These are phyloP conservation scores for Oreohelix idahoensis DNA, from an alignment of 1,140 invertebrate genomes.

Conservation along the genomic window DNA sequence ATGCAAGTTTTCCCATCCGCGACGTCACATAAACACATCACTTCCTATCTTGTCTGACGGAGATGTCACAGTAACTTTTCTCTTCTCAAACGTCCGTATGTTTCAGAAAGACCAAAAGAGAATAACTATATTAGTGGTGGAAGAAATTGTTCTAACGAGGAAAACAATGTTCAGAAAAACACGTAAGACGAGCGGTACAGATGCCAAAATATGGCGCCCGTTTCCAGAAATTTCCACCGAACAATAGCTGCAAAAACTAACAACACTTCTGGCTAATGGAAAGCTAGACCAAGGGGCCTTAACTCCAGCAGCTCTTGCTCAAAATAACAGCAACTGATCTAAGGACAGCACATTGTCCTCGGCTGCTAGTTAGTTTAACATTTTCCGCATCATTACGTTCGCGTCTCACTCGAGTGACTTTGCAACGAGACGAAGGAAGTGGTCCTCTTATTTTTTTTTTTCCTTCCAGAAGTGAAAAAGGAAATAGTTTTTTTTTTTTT, in stretches of 20 bases:
- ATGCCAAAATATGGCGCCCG: neutral
- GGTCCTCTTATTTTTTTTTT: neutral
- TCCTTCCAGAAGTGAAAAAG: neutral
- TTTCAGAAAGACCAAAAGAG: neutral
- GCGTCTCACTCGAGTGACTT: constrained; percentile 20
- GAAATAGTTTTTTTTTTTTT: too few relatives aligned
- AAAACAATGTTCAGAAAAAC: neutral
- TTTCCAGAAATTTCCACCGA: neutral
- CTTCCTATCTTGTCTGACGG: neutral
- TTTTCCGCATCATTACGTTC: constrained; percentile 31
- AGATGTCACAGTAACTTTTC: neutral
- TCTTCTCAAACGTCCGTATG: neutral
- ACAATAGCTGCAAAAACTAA: neutral
- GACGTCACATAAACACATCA: neutral
- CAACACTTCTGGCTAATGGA: neutral
- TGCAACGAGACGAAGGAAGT: constrained; percentile 7
- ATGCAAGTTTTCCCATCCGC: neutral
- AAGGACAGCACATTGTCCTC: neutral
- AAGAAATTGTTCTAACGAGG: too few relatives aligned
- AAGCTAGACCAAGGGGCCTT: constrained; percentile 6
- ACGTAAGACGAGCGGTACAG: neutral
- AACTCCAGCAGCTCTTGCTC: constrained; percentile 3
- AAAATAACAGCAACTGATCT: neutral
- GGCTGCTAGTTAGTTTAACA: constrained; percentile 31
- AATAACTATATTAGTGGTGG: too few relatives aligned